phyloP scores from a whole-genome alignment of 1,140 invertebrate genomes.

The Bombus waltoni region DNA sequence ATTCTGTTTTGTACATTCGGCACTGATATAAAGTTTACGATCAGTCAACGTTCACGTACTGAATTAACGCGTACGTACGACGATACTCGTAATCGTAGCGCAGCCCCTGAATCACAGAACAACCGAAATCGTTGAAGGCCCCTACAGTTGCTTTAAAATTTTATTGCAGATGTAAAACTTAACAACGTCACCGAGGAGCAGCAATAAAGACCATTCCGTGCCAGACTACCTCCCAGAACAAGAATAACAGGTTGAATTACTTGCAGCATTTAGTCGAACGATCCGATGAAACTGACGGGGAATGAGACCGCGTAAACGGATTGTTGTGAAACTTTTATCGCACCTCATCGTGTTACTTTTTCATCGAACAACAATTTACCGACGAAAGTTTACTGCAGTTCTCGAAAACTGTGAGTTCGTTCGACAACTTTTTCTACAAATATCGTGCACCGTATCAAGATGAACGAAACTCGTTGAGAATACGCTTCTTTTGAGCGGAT shows the following conservation, averaged over 20 bases:
- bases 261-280: conserved; percentile 28
- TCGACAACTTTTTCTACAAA: neutral
- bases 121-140: conserved; percentile 6
- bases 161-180: conserved; percentile 59
- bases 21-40: neutral
- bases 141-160: conserved; percentile 35
- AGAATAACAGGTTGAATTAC: conserved; percentile 45
- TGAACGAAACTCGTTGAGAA: neutral
- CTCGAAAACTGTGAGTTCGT: too few relatives aligned
- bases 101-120: too few relatives aligned
- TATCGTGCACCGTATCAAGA: neutral
- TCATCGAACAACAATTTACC: neutral
- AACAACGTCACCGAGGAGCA: conserved; percentile 28
- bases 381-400: neutral
- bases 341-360: neutral
- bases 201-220: conserved; percentile 41
- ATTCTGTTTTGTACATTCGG: neutral
- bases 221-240: conserved; percentile 22
- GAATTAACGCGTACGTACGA: neutral
- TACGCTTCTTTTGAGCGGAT: neutral
- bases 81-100: neutral
- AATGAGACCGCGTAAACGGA: neutral
- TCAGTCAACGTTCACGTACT: neutral
- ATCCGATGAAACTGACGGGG: neutral
- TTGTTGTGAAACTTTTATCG: conserved; percentile 22